Evolutionary conservation across 2,888 invertebrate genomes (phyloP).

Genomic region (Pollenia amentaria): DNA sequence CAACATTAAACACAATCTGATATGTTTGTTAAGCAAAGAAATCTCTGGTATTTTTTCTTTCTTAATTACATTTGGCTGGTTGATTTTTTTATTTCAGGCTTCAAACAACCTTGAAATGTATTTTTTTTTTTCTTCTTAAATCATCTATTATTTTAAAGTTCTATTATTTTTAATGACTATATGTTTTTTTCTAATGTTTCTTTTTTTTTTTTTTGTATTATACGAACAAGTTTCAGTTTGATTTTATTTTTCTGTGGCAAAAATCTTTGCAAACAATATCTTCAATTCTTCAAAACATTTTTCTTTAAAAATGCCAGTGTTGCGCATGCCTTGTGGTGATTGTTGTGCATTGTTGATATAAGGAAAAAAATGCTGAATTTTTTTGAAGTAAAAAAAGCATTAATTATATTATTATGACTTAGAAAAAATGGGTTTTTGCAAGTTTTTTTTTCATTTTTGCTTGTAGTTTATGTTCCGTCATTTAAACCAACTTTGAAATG

Average conservation of each 20-base stretch:
- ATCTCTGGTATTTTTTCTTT: constrained; percentile 12
- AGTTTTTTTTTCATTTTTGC: constrained; percentile 17
- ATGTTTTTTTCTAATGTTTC: constrained; percentile 22
- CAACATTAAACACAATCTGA: background rate
- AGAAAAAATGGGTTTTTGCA: constrained; percentile 31
- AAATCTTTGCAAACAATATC: constrained; percentile 30
- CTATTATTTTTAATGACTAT: constrained; percentile 62
- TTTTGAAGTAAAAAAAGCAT: constrained; percentile 27
- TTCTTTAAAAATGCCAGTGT: constrained; percentile 8
- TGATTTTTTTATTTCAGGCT: background rate
- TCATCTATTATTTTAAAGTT: constrained; percentile 58
- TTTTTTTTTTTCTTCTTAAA: constrained; percentile 35
- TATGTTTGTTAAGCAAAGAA: background rate
- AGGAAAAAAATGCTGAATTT: background rate
- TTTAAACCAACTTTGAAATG: constrained; percentile 36
- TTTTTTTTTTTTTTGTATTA: constrained; percentile 5
- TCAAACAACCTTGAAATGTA: constrained; percentile 53
- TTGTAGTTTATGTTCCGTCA: constrained; percentile 49
- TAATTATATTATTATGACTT: constrained; percentile 53
- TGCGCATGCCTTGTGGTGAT: constrained; percentile 47
- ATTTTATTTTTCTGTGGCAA: constrained; percentile 7
- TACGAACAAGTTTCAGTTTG: constrained; percentile 33
- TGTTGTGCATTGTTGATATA: constrained; percentile 39
- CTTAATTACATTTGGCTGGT: constrained; percentile 14
- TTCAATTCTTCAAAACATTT: background rate